Percentiles rank a stretch among this genome's conserved stretches.
These are phyloP conservation scores for Trididemnum miniatum DNA, from an alignment of 23 tunicate species.

Conservation along the genomic window DNA sequence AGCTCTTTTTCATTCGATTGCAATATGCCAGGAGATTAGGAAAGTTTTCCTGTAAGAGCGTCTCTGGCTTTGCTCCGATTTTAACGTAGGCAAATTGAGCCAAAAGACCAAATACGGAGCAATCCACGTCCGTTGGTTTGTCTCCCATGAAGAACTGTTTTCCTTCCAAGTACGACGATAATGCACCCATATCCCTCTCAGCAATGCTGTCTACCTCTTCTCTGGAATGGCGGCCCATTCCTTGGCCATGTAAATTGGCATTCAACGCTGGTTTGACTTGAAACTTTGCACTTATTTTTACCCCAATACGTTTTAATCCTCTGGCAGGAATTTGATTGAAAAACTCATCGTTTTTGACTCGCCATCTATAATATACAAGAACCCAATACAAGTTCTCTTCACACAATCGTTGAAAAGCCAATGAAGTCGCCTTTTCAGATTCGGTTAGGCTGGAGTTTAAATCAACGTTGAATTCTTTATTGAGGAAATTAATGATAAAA, in stretches of 20 bases:
- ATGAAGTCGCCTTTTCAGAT: conserved; percentile 33
- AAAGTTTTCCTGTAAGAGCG: conserved; percentile 13
- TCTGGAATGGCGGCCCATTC: conserved; percentile 51
- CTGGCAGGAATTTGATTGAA: conserved; percentile 13
- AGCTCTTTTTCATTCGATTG: conserved; percentile 47
- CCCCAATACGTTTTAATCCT: conserved; percentile 5
- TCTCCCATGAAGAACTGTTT: conserved; percentile 56
- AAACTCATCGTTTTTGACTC: conserved; percentile 15
- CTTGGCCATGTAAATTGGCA: conserved; percentile 40
- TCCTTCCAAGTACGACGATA: conserved; percentile 41
- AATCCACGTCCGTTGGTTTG: conserved; percentile 34
- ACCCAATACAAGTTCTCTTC: conserved; percentile 63
- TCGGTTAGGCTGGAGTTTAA: conserved; percentile 23
- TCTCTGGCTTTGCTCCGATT: conserved; percentile 9
- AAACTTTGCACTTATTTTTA: conserved; percentile 13
- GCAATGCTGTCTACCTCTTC: conserved; percentile 41
- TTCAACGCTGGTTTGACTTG: neutral
- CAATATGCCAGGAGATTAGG: conserved; percentile 38
- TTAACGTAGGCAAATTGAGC: conserved; percentile 10
- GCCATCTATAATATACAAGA: conserved; percentile 45
- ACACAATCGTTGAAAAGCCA: conserved; percentile 46
- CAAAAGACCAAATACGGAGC: conserved; percentile 40
- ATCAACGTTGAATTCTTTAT: conserved; percentile 29
- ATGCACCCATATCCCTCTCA: conserved; percentile 40
- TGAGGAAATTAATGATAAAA: conserved; percentile 45